Base-by-base conservation (phyloP, 2,888 invertebrate species). In the Yponomeuta evonymella region DNA sequence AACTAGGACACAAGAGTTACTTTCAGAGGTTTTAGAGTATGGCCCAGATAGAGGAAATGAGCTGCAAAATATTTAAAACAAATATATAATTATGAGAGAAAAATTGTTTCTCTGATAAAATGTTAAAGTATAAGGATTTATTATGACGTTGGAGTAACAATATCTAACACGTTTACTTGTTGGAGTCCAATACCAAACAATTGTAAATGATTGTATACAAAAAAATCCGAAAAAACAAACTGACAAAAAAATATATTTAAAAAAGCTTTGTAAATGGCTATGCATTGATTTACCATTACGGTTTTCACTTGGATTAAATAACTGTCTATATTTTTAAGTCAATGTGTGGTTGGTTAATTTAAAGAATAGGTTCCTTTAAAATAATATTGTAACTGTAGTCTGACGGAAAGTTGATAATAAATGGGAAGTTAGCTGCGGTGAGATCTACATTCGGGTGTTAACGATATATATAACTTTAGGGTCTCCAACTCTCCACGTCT, bases 141-240 rank as follows among this genome's bases (percentile, higher is more conserved):
- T 43, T 69, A 62, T 69, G 72, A 73, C 73, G 74, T 76, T 76
- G 73, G 75, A 78, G 74, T 77, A 73, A 77, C 76, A 74, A 76
- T n/a, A 77, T 15, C 15, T 15, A 58, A 72, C 71, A 75, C 81
- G 82, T 78, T 80, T 82, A 80, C 79, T 79, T 81, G 80, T 78
- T 79, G 75, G 76, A 75, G 75, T 76, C 77, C 77, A 77, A 79
- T 73, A 74, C 78, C 75, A 36, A 43, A 33, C 33, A 66, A n/a
- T 33, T 36, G 36, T 67, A 65, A 75, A 74, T 71, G 75, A 70
- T 58, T 58, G 12, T 15, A 51, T 3, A 15, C 23, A 75, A 75
- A 75, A 74, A 75, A 74, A 72, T 73, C 72, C 73, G 72, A 73
- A 72, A 71, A 72, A 76, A 78, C 73, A 76, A 74, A 76, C 79